Evolutionary conservation across 2,113 vertebrate genomes (phyloP).

Genomic region (Calypte anna): DNA sequence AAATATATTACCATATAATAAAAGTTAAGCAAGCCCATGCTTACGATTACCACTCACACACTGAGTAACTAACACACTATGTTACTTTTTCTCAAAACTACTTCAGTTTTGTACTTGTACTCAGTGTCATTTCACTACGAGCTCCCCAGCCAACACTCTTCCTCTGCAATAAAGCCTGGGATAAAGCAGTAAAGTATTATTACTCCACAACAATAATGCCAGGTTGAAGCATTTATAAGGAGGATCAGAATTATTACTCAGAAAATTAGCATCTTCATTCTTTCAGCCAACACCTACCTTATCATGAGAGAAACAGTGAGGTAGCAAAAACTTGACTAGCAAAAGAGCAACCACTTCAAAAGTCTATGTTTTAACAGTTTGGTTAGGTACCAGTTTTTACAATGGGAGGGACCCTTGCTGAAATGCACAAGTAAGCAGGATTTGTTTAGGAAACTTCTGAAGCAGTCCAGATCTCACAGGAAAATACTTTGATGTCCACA

Average conservation of each 20-base stretch:
- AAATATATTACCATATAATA: background rate
- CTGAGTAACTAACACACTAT: background rate
- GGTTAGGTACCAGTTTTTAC: background rate
- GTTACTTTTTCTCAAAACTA: background rate
- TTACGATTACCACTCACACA: background rate
- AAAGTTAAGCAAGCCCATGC: background rate
- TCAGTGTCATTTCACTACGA: background rate
- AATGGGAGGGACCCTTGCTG: background rate
- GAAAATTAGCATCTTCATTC: background rate
- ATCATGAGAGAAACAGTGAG: background rate
- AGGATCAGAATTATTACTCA: background rate
- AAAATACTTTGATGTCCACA: background rate
- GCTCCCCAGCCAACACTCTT: background rate
- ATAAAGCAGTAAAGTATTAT: background rate
- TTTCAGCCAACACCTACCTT: background rate
- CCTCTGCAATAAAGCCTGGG: background rate
- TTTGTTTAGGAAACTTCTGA: background rate
- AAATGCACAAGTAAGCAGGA: background rate
- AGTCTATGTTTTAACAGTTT: background rate
- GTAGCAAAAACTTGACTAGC: background rate
- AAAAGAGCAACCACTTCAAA: background rate
- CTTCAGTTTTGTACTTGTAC: background rate
- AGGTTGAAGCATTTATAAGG: background rate
- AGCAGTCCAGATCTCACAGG: background rate
- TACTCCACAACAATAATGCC: background rate